Conservation (phyloP, 1,140 invertebrate species). For the Agrilus planipennis region DNA sequence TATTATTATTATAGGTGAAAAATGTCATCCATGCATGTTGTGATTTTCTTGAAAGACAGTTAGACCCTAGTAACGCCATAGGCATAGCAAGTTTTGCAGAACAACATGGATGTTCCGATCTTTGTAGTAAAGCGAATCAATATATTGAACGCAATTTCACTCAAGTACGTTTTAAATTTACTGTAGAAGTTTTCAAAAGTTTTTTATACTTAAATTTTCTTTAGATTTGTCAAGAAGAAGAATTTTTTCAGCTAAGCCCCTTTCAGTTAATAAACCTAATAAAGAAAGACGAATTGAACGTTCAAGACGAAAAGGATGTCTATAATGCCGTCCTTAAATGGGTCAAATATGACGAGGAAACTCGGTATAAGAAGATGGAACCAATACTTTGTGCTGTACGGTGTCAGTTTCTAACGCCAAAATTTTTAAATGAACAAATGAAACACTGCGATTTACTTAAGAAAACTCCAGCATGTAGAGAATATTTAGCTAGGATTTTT, state of each 20-base stretch:
- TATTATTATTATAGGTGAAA: slow-evolving; percentile 59
- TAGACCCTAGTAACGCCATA: slow-evolving; percentile 88
- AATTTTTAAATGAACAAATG: slow-evolving; percentile 80
- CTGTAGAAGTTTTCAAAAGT: too few relatives aligned
- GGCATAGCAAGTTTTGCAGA: slow-evolving; percentile 87
- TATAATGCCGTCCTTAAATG: slow-evolving; percentile 86
- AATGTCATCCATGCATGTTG: slow-evolving; percentile 87
- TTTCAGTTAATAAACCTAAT: slow-evolving; percentile 70
- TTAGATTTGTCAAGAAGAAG: slow-evolving; percentile 78
- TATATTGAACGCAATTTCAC: slow-evolving; percentile 86
- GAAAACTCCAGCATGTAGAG: slow-evolving; percentile 75
- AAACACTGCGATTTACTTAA: slow-evolving; percentile 79
- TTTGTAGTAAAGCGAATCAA: slow-evolving; percentile 74
- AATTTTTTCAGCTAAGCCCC: slow-evolving; percentile 71
- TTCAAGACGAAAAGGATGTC: slow-evolving; percentile 80
- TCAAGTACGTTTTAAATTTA: slow-evolving; percentile 41
- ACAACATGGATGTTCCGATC: slow-evolving; percentile 73
- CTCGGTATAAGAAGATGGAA: slow-evolving; percentile 71
- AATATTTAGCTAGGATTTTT: slow-evolving; percentile 82
- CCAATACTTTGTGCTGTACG: slow-evolving; percentile 75
- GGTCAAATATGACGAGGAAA: slow-evolving; percentile 79
- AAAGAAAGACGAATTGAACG: slow-evolving; percentile 78
- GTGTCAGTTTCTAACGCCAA: slow-evolving; percentile 84
- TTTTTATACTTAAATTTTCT: slow-evolving; percentile 13
- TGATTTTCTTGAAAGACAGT: slow-evolving; percentile 76